Evolutionary conservation across 2,888 invertebrate species (phyloP).

Genomic region (Epinotia bilunana): DNA sequence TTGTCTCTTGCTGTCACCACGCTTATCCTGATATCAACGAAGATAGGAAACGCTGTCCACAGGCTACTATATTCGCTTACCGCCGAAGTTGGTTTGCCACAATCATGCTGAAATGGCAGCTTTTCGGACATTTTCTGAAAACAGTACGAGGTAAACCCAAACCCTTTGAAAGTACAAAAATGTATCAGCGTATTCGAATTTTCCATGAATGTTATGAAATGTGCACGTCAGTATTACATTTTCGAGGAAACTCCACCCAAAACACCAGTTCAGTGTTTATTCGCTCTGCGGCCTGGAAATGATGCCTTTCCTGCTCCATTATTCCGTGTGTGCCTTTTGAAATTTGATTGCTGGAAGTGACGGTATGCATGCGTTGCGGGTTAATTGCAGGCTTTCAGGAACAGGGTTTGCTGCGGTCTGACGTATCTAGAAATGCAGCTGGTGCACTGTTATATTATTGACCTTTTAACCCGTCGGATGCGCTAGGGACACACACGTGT

Average conservation of each 20-base stretch:
- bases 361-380: conserved; percentile 12
- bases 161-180: too few relatives aligned
- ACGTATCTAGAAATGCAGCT: background rate
- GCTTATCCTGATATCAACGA: too few relatives aligned
- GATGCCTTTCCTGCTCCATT: background rate
- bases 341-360: conserved; percentile 25
- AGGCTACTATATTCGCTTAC: too few relatives aligned
- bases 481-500: too few relatives aligned
- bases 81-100: too few relatives aligned
- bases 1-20: too few relatives aligned
- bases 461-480: too few relatives aligned
- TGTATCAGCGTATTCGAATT: background rate
- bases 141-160: too few relatives aligned
- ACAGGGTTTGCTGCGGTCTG: conserved; percentile 21
- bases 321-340: conserved; percentile 13
- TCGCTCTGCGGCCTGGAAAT: background rate
- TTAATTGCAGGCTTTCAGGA: conserved; percentile 36
- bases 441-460: background rate
- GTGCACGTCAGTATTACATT: background rate
- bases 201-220: background rate
- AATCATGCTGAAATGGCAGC: too few relatives aligned
- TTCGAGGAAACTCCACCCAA: background rate
- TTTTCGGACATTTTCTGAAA: too few relatives aligned
- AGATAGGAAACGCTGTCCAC: too few relatives aligned
- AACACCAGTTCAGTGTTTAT: conserved; percentile 2